Conservation (phyloP, 2,888 invertebrate genomes). For the Brassicogethes aeneus region DNA sequence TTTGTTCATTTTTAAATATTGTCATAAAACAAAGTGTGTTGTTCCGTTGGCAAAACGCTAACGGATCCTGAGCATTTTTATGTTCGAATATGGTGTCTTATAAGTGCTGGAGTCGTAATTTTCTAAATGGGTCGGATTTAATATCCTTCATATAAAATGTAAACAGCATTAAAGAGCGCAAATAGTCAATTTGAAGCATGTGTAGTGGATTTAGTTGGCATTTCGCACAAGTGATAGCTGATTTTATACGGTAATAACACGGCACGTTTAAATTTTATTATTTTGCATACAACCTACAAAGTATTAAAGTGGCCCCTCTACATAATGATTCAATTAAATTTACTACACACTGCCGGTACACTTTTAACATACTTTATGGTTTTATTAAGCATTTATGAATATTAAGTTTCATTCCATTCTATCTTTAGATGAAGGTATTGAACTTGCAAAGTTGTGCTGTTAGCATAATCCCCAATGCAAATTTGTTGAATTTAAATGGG, state of each 20-base stretch:
- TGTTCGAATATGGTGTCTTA: not conserved
- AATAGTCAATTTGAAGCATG: constrained; percentile 14
- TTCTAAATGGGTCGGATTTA: constrained; percentile 10
- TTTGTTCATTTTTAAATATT: no score
- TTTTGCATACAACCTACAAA: constrained; percentile 12
- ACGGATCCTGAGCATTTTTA: no score
- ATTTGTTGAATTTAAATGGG: not conserved
- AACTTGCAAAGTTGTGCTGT: no score
- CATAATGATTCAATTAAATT: constrained; percentile 9
- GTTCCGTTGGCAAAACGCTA: no score
- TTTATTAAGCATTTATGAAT: not conserved
- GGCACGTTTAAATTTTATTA: constrained; percentile 14
- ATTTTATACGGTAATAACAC: constrained; percentile 14
- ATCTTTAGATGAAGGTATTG: no score
- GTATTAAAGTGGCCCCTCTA: constrained; percentile 6
- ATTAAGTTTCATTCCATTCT: no score
- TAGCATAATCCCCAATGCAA: not conserved
- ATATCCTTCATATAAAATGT: constrained; percentile 13
- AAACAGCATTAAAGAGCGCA: constrained; percentile 14
- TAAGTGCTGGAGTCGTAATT: constrained; percentile 2
- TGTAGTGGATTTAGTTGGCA: constrained; percentile 15
- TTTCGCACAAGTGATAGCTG: constrained; percentile 14
- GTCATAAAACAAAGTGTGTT: no score
- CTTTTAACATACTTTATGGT: not conserved
- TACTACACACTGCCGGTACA: not conserved